Conservation (phyloP, 2,888 invertebrate genomes). For the Deroplatys truncata region DNA sequence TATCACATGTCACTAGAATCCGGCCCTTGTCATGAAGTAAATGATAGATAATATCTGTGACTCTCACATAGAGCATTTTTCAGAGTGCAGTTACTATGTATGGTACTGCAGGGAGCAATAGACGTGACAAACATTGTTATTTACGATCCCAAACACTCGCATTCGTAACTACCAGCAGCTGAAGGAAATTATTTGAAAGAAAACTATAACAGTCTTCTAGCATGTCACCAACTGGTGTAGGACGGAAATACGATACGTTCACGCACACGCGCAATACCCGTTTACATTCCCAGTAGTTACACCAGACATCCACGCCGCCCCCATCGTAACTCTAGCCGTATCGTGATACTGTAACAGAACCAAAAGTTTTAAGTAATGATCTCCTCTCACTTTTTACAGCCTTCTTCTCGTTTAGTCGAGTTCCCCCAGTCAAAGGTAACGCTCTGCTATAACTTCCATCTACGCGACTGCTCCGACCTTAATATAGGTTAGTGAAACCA, state of each 20-base stretch:
- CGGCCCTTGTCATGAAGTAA: too few species aligned
- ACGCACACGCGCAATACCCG: not conserved
- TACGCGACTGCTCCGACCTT: not conserved
- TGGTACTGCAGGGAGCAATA: not conserved
- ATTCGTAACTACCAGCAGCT: not conserved
- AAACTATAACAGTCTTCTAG: not conserved
- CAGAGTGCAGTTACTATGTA: not conserved
- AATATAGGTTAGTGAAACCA: slow-evolving; percentile 19
- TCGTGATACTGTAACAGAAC: not conserved
- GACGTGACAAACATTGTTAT: not conserved
- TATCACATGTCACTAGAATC: too few species aligned
- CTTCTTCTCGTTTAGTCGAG: not conserved
- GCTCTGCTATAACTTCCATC: not conserved
- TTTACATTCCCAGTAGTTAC: not conserved
- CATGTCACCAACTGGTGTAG: not conserved
- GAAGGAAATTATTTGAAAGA: not conserved
- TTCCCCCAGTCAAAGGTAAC: not conserved
- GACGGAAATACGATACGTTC: not conserved
- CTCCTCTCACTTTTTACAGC: not conserved
- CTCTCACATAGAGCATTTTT: not conserved
- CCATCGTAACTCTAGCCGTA: not conserved
- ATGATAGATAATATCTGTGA: too few species aligned
- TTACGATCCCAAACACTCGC: not conserved
- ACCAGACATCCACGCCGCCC: not conserved
- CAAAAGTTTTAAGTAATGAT: not conserved